Conservation (phyloP, 2,797 vertebrate genomes). For the Danio jaintianensis region DNA sequence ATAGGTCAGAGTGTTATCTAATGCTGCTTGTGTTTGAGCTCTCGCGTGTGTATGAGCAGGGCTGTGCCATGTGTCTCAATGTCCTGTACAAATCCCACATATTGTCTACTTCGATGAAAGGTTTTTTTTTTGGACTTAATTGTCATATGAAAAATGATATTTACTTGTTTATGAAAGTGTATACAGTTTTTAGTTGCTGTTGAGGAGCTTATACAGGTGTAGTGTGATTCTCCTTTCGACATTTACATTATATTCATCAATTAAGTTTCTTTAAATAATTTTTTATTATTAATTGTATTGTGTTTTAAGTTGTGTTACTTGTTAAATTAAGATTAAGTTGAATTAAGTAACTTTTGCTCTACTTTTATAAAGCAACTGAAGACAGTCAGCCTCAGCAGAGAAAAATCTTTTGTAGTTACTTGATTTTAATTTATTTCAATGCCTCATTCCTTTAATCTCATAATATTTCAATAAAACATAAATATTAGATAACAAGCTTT, state of each 20-base stretch:
- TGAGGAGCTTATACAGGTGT: not conserved
- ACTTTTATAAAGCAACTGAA: too few relatives aligned
- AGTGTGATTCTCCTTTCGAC: not conserved
- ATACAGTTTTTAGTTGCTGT: not conserved
- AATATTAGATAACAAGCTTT: too few relatives aligned
- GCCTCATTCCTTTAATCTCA: too few relatives aligned
- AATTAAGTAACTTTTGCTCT: too few relatives aligned
- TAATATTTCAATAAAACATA: too few relatives aligned
- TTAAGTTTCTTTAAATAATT: not conserved
- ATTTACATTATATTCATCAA: not conserved
- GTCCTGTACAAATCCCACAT: slow-evolving; percentile 40
- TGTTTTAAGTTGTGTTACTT: too few relatives aligned
- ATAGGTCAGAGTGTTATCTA: slow-evolving; percentile 66
- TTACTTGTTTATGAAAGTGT: not conserved
- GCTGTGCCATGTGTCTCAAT: slow-evolving; percentile 19
- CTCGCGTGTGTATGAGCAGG: slow-evolving; percentile 37
- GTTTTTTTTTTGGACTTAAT: not conserved
- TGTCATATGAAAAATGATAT: slow-evolving; percentile 11
- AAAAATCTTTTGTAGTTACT: too few relatives aligned
- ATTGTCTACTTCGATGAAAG: slow-evolving; percentile 49
- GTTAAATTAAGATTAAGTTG: too few relatives aligned
- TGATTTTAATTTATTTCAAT: too few relatives aligned
- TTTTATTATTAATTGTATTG: not conserved
- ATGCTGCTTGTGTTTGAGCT: slow-evolving; percentile 31
- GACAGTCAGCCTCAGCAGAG: too few relatives aligned